Conservation (phyloP, 2,888 invertebrate species). For the Timandra comae region DNA sequence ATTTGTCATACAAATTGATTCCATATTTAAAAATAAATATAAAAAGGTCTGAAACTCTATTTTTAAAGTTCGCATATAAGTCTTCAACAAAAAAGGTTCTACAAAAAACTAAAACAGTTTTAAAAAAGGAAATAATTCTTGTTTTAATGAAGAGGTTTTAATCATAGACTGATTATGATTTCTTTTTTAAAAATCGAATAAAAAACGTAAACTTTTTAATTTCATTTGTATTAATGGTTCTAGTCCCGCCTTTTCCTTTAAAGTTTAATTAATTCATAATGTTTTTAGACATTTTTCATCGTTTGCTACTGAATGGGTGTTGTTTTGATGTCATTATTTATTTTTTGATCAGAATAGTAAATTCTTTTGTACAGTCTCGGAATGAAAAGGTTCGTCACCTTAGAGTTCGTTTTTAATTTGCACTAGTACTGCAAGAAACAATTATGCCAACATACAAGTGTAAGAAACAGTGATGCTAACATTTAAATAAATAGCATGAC, state of each 20-base stretch:
- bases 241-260: constrained; percentile 43
- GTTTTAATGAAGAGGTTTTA: constrained; percentile 45
- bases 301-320: constrained; percentile 53
- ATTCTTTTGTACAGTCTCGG: no score
- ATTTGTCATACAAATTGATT: no score
- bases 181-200: constrained; percentile 27
- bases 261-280: constrained; percentile 46
- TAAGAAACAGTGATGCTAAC: no score
- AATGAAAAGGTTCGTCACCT: no score
- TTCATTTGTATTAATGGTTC: constrained; percentile 36
- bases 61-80: no score
- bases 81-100: no score
- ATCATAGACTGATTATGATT: constrained; percentile 32
- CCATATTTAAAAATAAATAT: no score
- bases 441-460: no score
- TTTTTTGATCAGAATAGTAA: constrained; percentile 23
- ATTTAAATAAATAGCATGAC: no score
- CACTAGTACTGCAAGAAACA: no score
- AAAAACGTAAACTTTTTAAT: constrained; percentile 30
- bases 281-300: constrained; percentile 49
- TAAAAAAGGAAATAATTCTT: constrained; percentile 36
- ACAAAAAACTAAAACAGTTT: constrained; percentile 22
- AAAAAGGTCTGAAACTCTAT: no score
- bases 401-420: no score
- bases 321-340: constrained; percentile 51